Conservation (phyloP, 2,797 vertebrate species). For the Pseudochromis fuscus region DNA sequence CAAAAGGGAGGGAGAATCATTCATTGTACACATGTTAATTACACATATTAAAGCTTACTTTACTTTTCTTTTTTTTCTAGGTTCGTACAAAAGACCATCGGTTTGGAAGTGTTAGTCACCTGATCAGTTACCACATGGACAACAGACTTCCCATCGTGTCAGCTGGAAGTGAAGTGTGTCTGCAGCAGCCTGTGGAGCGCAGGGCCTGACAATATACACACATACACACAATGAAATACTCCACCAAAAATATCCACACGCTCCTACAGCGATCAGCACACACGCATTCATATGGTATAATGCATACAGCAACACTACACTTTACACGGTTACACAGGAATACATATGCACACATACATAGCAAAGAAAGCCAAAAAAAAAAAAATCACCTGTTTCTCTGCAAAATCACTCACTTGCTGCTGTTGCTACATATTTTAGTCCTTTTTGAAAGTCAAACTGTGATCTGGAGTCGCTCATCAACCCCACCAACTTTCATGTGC, state of each 20-base stretch:
- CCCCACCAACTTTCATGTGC: conserved; percentile 38
- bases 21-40: background rate
- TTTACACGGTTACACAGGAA: conserved; percentile 7
- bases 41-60: background rate
- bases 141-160: conserved; percentile 98
- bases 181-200: conserved; percentile 96
- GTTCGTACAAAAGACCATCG: conserved; percentile 97
- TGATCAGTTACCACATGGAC: conserved; percentile 99
- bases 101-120: conserved; percentile 97
- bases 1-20: background rate
- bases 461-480: conserved; percentile 52
- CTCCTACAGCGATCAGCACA: conserved; percentile 27
- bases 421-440: conserved; percentile 64
- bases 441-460: conserved; percentile 69
- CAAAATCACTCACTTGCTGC: conserved; percentile 72
- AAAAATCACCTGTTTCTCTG: conserved; percentile 52
- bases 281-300: conserved; percentile 27
- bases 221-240: conserved; percentile 55
- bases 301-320: conserved; percentile 61
- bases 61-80: conserved; percentile 68
- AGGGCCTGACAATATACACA: conserved; percentile 82
- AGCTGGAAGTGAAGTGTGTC: conserved; percentile 95
- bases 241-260: conserved; percentile 59
- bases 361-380: conserved; percentile 65
- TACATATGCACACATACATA: conserved; percentile 26